Percentiles rank a stretch among this genome's conserved stretches.
Conservation (phyloP, 2,888 invertebrate genomes). For the Muschampia plurimacula region DNA sequence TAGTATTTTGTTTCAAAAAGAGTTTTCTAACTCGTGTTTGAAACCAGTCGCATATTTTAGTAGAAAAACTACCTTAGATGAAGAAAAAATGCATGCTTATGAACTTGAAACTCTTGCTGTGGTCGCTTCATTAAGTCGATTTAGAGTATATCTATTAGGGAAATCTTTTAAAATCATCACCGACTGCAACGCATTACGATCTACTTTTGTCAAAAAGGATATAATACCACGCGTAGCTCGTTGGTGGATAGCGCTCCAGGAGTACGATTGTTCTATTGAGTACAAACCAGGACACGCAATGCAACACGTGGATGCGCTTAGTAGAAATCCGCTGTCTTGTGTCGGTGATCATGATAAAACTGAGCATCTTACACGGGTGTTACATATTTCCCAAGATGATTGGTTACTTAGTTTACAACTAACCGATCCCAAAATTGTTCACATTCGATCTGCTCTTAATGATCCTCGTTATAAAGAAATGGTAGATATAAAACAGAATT, state of each 20-base stretch:
- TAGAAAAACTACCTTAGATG: constrained; percentile 48
- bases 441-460: constrained; percentile 42
- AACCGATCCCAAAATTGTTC: constrained; percentile 37
- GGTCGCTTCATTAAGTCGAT: constrained; percentile 47
- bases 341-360: not conserved
- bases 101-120: constrained; percentile 57
- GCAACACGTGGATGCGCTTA: constrained; percentile 13
- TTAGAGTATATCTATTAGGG: constrained; percentile 43
- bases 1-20: constrained; percentile 42
- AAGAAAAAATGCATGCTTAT: constrained; percentile 54
- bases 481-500: constrained; percentile 30
- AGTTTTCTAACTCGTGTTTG: constrained; percentile 38
- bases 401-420: constrained; percentile 45
- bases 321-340: not conserved
- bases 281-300: not conserved
- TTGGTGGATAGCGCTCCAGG: constrained; percentile 18
- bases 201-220: constrained; percentile 9
- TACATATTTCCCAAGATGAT: constrained; percentile 28
- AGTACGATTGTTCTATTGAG: constrained; percentile 6
- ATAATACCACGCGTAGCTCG: constrained; percentile 2
- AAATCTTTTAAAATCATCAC: not conserved
- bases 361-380: not conserved
- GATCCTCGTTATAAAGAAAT: constrained; percentile 47
- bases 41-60: constrained; percentile 53
- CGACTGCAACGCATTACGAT: constrained; percentile 13